These are phyloP conservation scores for Ara ararauna DNA, from an alignment of 2,797 vertebrate genomes.

Conservation along the genomic window DNA sequence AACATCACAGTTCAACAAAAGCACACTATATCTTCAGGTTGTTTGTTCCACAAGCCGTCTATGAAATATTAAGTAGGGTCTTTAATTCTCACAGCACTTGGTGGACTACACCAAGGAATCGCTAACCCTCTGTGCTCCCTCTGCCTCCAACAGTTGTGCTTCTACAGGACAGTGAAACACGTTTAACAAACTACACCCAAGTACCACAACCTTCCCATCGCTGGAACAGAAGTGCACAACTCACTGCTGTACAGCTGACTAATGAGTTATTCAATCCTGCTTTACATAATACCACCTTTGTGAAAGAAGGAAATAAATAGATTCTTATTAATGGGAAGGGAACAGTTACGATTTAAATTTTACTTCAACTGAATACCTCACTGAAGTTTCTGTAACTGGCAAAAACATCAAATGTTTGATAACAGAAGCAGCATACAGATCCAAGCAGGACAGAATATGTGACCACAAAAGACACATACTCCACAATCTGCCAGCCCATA, in stretches of 20 bases:
- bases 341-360: neutral
- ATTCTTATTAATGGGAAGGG: neutral
- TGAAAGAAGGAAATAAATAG: neutral
- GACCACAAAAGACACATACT: neutral
- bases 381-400: neutral
- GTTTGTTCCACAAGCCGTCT: neutral
- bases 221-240: neutral
- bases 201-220: accelerated
- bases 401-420: neutral
- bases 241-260: neutral
- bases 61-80: neutral
- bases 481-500: neutral
- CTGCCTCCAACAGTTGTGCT: neutral
- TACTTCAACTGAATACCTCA: neutral
- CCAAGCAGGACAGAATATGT: neutral
- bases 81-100: neutral
- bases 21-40: accelerated
- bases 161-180: neutral
- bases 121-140: neutral
- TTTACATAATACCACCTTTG: neutral
- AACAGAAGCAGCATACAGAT: neutral
- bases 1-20: neutral
- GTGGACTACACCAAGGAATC: neutral
- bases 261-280: neutral
- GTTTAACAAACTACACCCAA: accelerated